Evolutionary conservation across 2,888 invertebrate genomes (phyloP), one percentile per base, ranked within the genome.

Genomic region (Ochlodes sylvanus): DNA sequence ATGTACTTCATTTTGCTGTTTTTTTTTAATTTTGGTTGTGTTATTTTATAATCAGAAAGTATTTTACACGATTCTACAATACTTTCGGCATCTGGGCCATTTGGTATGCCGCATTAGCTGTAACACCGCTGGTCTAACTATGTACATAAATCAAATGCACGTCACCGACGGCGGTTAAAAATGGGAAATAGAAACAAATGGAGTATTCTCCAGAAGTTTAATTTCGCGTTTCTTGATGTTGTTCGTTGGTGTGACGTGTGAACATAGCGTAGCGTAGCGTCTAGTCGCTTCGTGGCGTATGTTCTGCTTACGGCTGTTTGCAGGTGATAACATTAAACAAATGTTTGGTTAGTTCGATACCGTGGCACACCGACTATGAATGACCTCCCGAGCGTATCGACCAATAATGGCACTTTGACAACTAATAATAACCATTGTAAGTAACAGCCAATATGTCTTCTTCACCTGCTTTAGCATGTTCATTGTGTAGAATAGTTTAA

Each of bases 271-370:
- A 75, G 77, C 79, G 82, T 82, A 77, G 80, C 81, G 81, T 77
- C 71, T 85, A 84, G 86, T 80, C 76, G 89, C 89, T 90, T 90
- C 79, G 81, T 82, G 79, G 87, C 88, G 84, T 86, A 85, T 87
- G 84, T 84, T 89, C 80, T 84, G 90, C 90, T 91, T 88, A 80
- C 79, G 82, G 87, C 89, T 87, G 83, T 87, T 91, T 90, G 82
- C 92, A 93, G 91, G 90, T 92, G 92, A 92, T 93, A 92, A 93
- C 88, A 92, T 90, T 80, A 92, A 92, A 88, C 86, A 88, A 92
- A 92, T 93, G 90, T 92, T 92, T 91, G 88, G 86, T 90, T 93
- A 94, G 93, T 92, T 90, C 93, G 93, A 75, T 93, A 93, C 87
- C 90, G 91, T 75, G 90, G 87, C 77, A 81, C 90, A 74, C 83